Evolutionary conservation across 1,140 invertebrate genomes (phyloP).

Genomic region (Babylonia areolata): DNA sequence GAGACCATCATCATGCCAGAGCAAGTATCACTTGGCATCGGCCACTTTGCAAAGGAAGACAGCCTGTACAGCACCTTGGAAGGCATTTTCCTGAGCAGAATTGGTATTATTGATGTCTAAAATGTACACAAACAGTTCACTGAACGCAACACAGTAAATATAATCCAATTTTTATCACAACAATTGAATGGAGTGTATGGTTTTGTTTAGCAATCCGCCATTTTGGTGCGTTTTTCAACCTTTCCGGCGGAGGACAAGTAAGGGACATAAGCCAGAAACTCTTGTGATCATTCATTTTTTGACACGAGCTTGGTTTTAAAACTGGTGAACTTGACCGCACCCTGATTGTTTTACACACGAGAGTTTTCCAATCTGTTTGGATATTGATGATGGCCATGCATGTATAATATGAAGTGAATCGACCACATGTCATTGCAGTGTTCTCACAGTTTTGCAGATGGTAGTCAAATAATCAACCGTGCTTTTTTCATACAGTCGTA

Average conservation of each 20-base stretch:
- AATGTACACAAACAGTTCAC: background rate
- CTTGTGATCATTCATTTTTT: too few species aligned
- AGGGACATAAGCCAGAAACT: background rate
- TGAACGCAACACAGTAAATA: background rate
- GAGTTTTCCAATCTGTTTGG: too few species aligned
- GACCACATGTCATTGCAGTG: too few species aligned
- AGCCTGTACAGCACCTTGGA: background rate
- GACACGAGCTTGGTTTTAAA: too few species aligned
- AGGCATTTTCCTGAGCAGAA: background rate
- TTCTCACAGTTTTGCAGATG: too few species aligned
- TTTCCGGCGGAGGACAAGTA: background rate
- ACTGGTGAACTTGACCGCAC: too few species aligned
- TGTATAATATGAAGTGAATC: too few species aligned
- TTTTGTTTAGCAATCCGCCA: constrained; percentile 21
- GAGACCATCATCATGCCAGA: background rate
- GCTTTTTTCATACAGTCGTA: too few species aligned
- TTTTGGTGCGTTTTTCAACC: background rate
- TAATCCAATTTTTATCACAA: background rate
- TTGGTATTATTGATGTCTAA: background rate
- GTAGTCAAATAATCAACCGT: too few species aligned
- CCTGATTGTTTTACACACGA: too few species aligned
- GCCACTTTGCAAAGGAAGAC: constrained; percentile 12
- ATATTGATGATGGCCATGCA: too few species aligned
- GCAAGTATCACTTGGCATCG: constrained; percentile 8
- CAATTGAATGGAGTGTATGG: background rate